Base-by-base conservation (phyloP, 2,113 vertebrate species). In the Edolisoma coerulescens region DNA sequence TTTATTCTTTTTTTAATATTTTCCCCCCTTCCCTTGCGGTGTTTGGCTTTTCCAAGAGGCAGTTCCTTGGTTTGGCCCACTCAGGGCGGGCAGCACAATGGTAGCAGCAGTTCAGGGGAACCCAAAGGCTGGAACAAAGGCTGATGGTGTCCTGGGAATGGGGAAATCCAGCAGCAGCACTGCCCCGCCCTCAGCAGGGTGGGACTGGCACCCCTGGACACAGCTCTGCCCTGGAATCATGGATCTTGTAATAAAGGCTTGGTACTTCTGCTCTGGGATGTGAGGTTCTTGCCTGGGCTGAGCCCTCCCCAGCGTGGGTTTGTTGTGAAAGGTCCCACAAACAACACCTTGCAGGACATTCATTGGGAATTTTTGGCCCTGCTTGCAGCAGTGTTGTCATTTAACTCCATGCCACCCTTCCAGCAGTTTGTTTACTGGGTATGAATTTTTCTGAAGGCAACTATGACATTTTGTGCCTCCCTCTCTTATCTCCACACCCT, bases 171-270 rank as follows among this genome's bases (percentile, higher is more conserved):
- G 78, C 78, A 87, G 87, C 60, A 89, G 81, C 75, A 35, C 61
- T 70, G 82, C 61, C 83, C 73, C 47, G 8, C 22, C 3, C 53
- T 75, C 49, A 64, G 87, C 49, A 86, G 71, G 80, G 30, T 88
- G 23, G 24, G 63, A 77, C 47, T 82, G 91, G 37, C 45, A 70
- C 44, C 74, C 52, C 81, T 35, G 87, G 84, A 39, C 87, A 52
- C 84, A 70, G 92, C 86, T 77, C 73, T 53, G 54, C 86, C 57
- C 33, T 90, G 86, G 42, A 85, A 59, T 61, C 17, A 4, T 65
- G 85, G 94, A 74, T 87, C 88, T 94, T 71, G 76, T 86, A 97
- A 98, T 98, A 98, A 98, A 98, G 77, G 93, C 96, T 96, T 97
- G 90, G 82, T 90, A 57, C 90, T 93, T 90, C 32, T 94, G 60